phyloP scores from a whole-genome alignment of 2,888 invertebrate genomes.

The Ceraclea dissimilis region DNA sequence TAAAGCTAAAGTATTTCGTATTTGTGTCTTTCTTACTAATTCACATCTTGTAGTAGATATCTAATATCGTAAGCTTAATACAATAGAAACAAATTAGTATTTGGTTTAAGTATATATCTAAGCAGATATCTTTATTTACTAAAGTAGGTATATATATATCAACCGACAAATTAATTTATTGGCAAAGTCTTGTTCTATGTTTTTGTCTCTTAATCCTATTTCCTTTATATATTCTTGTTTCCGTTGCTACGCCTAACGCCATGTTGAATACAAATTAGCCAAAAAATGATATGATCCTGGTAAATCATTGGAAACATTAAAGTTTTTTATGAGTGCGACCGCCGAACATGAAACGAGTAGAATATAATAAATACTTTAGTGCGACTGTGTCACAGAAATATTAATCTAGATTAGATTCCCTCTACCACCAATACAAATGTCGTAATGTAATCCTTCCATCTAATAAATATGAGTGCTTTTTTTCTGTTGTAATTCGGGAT shows the following conservation, averaged over 20 bases:
- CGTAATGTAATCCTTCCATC: too few species aligned
- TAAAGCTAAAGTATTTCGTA: too few species aligned
- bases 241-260: slow-evolving; percentile 13
- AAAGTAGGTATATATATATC: not conserved
- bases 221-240: slow-evolving; percentile 21
- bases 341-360: too few species aligned
- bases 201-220: slow-evolving; percentile 23
- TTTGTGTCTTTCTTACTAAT: too few species aligned
- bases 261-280: slow-evolving; percentile 25
- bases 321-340: not conserved
- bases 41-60: too few species aligned
- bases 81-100: not conserved
- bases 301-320: not conserved
- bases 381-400: too few species aligned
- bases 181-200: slow-evolving; percentile 14
- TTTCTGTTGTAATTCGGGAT: too few species aligned
- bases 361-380: too few species aligned
- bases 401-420: too few species aligned
- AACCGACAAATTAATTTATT: slow-evolving; percentile 24
- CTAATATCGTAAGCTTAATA: too few species aligned
- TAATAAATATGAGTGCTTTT: too few species aligned
- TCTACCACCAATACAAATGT: too few species aligned
- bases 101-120: not conserved
- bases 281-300: slow-evolving; percentile 15
- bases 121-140: not conserved